A percentile compares a stretch with the other conserved stretches of the same genome.
Evolutionary conservation across 2,113 vertebrate species (phyloP).

Genomic region (Phycodurus eques): DNA sequence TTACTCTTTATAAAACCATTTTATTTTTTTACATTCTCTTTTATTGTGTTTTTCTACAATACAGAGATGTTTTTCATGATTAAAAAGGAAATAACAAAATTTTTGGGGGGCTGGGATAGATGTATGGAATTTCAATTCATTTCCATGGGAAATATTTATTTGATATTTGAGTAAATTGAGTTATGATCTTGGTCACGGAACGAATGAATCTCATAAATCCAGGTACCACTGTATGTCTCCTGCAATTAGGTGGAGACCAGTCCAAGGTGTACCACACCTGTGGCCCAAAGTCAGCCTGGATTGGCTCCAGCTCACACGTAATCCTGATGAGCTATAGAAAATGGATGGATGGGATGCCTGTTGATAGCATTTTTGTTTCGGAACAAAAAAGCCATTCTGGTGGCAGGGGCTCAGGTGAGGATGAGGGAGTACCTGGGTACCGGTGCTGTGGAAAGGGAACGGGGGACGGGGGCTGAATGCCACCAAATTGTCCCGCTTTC

Average conservation of each 20-base stretch:
- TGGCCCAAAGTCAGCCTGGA: background rate
- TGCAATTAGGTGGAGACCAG: background rate
- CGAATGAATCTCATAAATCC: too few relatives aligned
- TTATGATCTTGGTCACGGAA: too few relatives aligned
- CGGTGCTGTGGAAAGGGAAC: conserved; percentile 59
- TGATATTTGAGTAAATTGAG: too few relatives aligned
- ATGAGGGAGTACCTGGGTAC: conserved; percentile 50
- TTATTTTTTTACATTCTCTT: too few relatives aligned
- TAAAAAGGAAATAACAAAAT: too few relatives aligned
- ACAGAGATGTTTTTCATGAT: too few relatives aligned
- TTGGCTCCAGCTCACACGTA: background rate
- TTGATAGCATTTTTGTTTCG: background rate
- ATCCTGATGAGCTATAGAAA: background rate
- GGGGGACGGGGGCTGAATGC: conserved; percentile 74
- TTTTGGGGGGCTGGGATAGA: too few relatives aligned
- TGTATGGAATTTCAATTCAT: too few relatives aligned
- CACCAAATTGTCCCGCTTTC: conserved; percentile 79
- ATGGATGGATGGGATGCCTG: background rate
- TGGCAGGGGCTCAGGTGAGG: conserved; percentile 28
- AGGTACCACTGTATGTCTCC: background rate
- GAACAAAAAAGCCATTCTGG: background rate
- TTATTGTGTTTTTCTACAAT: too few relatives aligned
- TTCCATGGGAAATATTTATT: too few relatives aligned
- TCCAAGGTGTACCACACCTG: background rate
- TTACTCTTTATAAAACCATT: too few relatives aligned